Conservation (phyloP, 2,113 vertebrate species). For the Centropristis striata region DNA sequence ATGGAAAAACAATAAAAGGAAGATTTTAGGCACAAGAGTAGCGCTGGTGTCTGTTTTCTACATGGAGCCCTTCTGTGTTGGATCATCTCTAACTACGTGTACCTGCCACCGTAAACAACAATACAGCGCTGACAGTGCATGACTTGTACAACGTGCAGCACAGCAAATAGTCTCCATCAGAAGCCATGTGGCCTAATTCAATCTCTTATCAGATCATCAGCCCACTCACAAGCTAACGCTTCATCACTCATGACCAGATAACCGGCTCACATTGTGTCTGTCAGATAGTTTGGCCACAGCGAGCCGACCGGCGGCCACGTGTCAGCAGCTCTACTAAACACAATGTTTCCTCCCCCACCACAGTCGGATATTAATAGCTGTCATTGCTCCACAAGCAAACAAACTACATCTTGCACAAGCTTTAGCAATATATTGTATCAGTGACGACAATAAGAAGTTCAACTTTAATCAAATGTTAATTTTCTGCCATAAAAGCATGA, state of each 20-base stretch:
- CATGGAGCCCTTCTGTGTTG: no score
- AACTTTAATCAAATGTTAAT: background rate
- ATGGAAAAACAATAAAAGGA: background rate
- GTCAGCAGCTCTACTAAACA: conserved; percentile 46
- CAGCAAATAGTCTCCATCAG: conserved; percentile 18
- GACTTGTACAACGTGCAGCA: background rate
- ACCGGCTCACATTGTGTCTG: conserved; percentile 64
- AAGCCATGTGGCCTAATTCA: conserved; percentile 69
- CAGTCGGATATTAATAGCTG: conserved; percentile 1
- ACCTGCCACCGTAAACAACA: background rate
- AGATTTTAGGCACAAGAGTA: background rate
- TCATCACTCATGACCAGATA: conserved; percentile 72
- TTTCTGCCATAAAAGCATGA: background rate
- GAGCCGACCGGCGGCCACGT: conserved; percentile 26
- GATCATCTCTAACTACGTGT: background rate
- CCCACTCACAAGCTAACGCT: conserved; percentile 52
- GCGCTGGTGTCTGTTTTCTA: background rate
- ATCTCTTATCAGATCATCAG: conserved; percentile 72
- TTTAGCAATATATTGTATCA: background rate
- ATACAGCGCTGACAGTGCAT: conserved; percentile 4
- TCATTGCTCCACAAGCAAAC: background rate
- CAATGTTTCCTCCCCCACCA: conserved; percentile 1
- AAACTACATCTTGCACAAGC: background rate
- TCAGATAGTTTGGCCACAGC: conserved; percentile 62
- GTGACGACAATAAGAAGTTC: background rate